Evolutionary conservation across 2,888 invertebrate species (phyloP).

Genomic region (Aphidoletes aphidimyza): DNA sequence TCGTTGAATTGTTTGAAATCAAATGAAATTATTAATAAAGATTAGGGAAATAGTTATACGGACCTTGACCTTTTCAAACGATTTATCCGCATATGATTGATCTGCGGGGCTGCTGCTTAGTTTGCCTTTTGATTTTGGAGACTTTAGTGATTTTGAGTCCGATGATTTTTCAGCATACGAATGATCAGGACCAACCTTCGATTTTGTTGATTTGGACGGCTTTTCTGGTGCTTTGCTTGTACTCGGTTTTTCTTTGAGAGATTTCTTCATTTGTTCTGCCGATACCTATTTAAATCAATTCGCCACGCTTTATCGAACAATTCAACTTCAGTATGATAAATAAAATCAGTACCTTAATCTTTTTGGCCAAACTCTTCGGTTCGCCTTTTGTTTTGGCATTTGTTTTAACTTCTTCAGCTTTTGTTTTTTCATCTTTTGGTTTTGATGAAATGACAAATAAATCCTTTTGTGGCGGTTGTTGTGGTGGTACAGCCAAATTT

Average conservation of each 20-base stretch:
- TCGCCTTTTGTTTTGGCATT: background rate
- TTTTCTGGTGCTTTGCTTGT: background rate
- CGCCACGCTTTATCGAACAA: constrained; percentile 55
- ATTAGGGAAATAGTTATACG: too few relatives aligned
- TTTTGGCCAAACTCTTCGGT: constrained; percentile 4
- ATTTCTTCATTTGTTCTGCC: constrained; percentile 55
- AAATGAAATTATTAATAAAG: too few relatives aligned
- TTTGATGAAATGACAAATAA: constrained; percentile 65
- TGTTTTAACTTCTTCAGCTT: background rate
- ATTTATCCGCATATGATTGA: too few relatives aligned
- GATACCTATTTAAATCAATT: background rate
- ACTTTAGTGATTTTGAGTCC: too few relatives aligned
- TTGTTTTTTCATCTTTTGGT: constrained; percentile 55
- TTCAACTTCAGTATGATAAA: constrained; percentile 39
- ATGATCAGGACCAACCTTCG: background rate
- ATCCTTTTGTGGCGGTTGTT: constrained; percentile 75
- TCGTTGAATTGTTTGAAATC: too few relatives aligned
- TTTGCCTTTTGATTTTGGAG: background rate
- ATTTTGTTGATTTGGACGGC: background rate
- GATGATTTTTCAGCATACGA: background rate
- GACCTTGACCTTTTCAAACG: too few relatives aligned
- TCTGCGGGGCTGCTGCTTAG: too few relatives aligned
- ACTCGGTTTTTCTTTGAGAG: constrained; percentile 44
- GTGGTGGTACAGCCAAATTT: constrained; percentile 80
- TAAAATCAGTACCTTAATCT: background rate